Base-by-base conservation (phyloP, 2,113 vertebrate genomes). In the Mustelus asterias region DNA sequence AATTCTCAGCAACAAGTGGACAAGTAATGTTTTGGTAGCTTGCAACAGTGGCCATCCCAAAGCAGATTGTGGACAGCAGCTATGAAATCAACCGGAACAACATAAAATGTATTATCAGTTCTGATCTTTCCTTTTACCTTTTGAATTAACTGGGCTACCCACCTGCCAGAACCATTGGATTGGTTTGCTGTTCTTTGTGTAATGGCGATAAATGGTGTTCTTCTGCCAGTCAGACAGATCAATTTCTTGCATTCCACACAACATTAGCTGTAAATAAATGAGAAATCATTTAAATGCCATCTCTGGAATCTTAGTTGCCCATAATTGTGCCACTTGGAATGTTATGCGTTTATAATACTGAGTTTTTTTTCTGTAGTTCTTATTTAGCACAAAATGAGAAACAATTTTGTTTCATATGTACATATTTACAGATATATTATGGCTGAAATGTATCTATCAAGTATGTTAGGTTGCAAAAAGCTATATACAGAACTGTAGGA, bases 141-240 rank as follows among this genome's bases (percentile, higher is more conserved):
- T n/a, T 70, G 67, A 70, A 29, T 16, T 54, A 11, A 37, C 44
- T 72, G 1, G 37, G 14, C 0, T 26, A 96, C 97, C 72, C 96
- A 99, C 99, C 99, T 99, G 99, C 99, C 99, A 99, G 98, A 99
- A 99, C 99, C 99, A 99, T 97, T 99, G 98, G 97, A 99, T 99
- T 97, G 99, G 99, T 97, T 99, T 99, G 98, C 99, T 99, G 98
- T 98, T 99, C 97, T 99, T 99, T 97, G 98, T 99, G 97, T 99
- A 99, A 96, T 99, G 99, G 96, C 99, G 97, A 96, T 99, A 99
- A 97, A 99, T 98, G 96, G 99, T 99, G 95, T 99, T 99, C 97
- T 99, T 99, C 98, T 99, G 99, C 99, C 99, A 99, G 97, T 99
- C 99, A 0, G 97, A 98, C 97, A 99, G 95, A 96, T 99, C 99